These are phyloP conservation scores for Apamea monoglypha DNA, from an alignment of 2,888 invertebrate species.

Conservation along the genomic window DNA sequence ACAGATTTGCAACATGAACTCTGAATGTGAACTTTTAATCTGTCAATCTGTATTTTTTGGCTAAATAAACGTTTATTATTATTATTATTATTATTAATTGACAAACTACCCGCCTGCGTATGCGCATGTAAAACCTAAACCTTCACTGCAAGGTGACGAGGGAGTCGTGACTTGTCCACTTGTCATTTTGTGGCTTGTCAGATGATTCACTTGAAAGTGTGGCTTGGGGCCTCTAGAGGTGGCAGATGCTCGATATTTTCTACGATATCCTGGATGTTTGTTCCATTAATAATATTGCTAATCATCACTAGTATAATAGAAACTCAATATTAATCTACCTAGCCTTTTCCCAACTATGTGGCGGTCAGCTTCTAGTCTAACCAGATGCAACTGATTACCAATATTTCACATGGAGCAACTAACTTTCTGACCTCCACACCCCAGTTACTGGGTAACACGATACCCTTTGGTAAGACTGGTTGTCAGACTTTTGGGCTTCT, in stretches of 20 bases:
- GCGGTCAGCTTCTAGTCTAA: background rate
- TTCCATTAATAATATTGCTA: background rate
- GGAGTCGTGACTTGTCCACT: slow-evolving; percentile 62
- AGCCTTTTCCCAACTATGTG: no score
- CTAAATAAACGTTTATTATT: no score
- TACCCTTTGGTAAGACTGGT: no score
- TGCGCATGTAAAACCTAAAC: slow-evolving; percentile 59
- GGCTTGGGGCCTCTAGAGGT: slow-evolving; percentile 24
- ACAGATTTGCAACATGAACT: no score
- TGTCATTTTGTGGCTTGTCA: slow-evolving; percentile 37
- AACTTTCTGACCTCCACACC: background rate
- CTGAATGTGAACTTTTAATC: no score
- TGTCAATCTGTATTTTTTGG: no score
- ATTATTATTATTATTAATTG: no score
- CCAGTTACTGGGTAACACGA: background rate
- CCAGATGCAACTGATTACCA: background rate
- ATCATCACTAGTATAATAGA: background rate
- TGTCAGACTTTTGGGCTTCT: background rate
- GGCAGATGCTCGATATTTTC: slow-evolving; percentile 13
- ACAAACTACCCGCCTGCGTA: slow-evolving; percentile 40
- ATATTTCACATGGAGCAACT: background rate
- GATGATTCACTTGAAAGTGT: slow-evolving; percentile 52
- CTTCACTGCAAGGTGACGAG: slow-evolving; percentile 62
- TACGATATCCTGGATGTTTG: background rate
- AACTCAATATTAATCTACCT: background rate